Percentiles rank a stretch among this genome's conserved stretches.
These are phyloP conservation scores for Lithobates pipiens DNA, from an alignment of 2,797 vertebrate genomes.

Conservation along the genomic window DNA sequence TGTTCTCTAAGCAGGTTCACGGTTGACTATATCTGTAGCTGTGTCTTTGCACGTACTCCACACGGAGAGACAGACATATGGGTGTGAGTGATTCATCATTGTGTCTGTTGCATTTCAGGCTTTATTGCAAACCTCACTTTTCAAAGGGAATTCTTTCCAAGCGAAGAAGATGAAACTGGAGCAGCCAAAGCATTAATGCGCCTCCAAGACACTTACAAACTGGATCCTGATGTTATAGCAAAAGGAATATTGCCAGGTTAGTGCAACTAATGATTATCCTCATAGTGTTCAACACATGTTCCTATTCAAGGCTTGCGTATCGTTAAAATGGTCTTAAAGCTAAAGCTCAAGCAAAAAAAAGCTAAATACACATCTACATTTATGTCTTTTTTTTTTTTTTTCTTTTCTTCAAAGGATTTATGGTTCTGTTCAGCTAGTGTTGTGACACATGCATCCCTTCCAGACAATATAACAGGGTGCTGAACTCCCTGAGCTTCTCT, in stretches of 20 bases:
- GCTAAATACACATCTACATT: not conserved
- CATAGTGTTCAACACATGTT: too few relatives aligned
- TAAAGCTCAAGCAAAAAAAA: too few relatives aligned
- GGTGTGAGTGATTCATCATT: constrained; percentile 2
- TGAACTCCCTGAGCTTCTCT: too few relatives aligned
- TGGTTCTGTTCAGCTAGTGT: too few relatives aligned
- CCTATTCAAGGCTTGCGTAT: too few relatives aligned
- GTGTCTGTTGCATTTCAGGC: constrained; percentile 71
- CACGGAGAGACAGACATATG: not conserved
- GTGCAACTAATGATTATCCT: not conserved
- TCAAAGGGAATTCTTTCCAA: constrained; percentile 92
- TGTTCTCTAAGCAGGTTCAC: not conserved
- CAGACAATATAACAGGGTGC: too few relatives aligned
- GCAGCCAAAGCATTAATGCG: constrained; percentile 95
- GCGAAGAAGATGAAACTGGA: constrained; percentile 90
- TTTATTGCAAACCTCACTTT: constrained; percentile 93
- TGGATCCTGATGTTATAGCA: constrained; percentile 91
- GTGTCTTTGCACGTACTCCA: not conserved
- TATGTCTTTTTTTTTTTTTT: not conserved
- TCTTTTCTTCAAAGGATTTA: not conserved
- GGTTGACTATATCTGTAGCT: not conserved
- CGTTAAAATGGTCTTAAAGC: not conserved
- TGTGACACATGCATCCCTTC: too few relatives aligned
- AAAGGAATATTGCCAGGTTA: constrained; percentile 90
- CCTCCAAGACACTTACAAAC: constrained; percentile 94